Evolutionary conservation across 2,888 invertebrate species (phyloP), one percentile per base, ranked within the genome.

Genomic region (Leucophora obtusa): DNA sequence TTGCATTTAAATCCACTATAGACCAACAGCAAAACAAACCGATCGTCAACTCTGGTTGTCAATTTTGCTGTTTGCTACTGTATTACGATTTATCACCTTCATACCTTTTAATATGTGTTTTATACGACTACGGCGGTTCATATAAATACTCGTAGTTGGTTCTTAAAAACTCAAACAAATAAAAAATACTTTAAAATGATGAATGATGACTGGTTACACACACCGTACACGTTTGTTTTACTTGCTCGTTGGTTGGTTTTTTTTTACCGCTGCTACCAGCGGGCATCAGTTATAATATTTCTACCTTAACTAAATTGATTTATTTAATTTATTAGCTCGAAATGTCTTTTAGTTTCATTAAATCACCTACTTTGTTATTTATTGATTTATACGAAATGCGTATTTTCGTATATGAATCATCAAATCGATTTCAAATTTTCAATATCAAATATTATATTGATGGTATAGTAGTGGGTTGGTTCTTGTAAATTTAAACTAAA

Each of bases 61-160:
- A 74, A 56, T 78, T 82, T 68, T 66, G 56, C 62, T 82, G 82
- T 70, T 58, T 53, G 78, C 82, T 75, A 78, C 82, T 63, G 74
- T 74, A 77, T 82, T 82, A 82, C 82, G 74, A 71, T 71, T 74
- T 74, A 82, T 77, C 76, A 76, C 76, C 76, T 76, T 73, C 76
- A 54, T 70, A 58, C 18, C 69, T 56, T 66, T 73, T 33, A 54
- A 74, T 70, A 58, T 54, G 11, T 33, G 17, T 21, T 53, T 33
- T 66, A 43, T 43, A 43, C 1, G 43, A 43, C 43, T 43, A 11
- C 14, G 43, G 11, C 15, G 24, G 28, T 63, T 59, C 53, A 21
- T 59, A 28, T n/a, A n/a, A n/a, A n/a, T n/a, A n/a, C n/a, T n/a
- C n/a, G n/a, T n/a, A n/a, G n/a, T n/a, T n/a, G n/a, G n/a, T n/a